These are phyloP conservation scores for Idaea straminata DNA, from an alignment of 2,888 invertebrate genomes.

Conservation along the genomic window DNA sequence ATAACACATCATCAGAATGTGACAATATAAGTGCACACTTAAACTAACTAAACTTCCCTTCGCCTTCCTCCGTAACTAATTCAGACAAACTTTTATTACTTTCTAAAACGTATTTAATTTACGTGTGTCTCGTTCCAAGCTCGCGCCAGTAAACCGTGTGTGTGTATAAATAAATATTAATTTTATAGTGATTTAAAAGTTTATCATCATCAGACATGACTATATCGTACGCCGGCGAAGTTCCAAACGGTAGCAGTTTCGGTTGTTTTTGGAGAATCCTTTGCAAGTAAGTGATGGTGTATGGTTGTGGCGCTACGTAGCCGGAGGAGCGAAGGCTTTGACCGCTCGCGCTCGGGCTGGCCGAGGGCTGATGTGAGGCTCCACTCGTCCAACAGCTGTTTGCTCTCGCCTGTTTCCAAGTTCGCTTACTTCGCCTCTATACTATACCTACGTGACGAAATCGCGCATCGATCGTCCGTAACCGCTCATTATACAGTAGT, in stretches of 20 bases:
- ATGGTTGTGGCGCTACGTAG: conserved; percentile 12
- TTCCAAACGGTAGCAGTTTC: conserved; percentile 95
- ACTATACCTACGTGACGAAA: conserved; percentile 42
- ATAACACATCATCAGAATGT: conserved; percentile 72
- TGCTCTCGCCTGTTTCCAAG: conserved; percentile 13
- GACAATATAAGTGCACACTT: conserved; percentile 63
- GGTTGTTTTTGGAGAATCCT: conserved; percentile 96
- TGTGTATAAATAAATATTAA: conserved; percentile 74
- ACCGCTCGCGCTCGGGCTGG: conserved; percentile 29
- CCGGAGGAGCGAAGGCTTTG: conserved; percentile 27
- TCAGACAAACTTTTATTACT: conserved; percentile 67
- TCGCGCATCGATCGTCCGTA: conserved; percentile 41
- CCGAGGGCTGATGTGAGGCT: conserved; percentile 21
- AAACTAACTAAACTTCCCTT: conserved; percentile 59
- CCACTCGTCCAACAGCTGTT: conserved; percentile 62
- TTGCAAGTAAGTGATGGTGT: conserved; percentile 84
- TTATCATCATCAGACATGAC: conserved; percentile 82
- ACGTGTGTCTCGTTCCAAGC: conserved; percentile 71
- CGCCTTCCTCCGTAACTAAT: conserved; percentile 60
- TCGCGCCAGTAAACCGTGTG: conserved; percentile 72
- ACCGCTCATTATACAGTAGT: conserved; percentile 36
- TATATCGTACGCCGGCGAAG: conserved; percentile 93
- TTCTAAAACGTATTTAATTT: conserved; percentile 77
- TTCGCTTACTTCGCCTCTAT: conserved; percentile 21
- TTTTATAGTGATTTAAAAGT: conserved; percentile 58